Evolutionary conservation across 2,797 vertebrate species (phyloP).

Genomic region (Phrynocephalus vlangalii): DNA sequence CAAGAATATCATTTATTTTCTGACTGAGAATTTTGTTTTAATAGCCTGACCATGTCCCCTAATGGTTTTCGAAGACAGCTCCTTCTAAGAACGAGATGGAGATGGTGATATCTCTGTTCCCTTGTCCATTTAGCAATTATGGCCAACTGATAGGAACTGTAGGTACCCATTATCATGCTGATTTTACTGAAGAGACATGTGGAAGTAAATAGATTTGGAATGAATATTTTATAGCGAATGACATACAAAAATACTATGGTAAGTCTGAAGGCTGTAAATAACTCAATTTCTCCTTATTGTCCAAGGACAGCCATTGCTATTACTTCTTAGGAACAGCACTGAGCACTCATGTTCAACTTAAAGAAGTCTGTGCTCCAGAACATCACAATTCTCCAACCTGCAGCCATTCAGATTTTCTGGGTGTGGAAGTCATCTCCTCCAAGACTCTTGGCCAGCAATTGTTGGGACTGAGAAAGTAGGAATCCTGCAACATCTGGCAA

Average conservation of each 20-base stretch:
- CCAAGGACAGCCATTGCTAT: background rate
- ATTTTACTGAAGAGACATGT: slow-evolving; percentile 13
- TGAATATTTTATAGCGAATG: slow-evolving; percentile 11
- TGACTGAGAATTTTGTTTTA: background rate
- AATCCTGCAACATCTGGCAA: too few relatives aligned
- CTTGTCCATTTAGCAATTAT: slow-evolving; percentile 5
- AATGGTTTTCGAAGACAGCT: slow-evolving; percentile 2
- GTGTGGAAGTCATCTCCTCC: too few relatives aligned
- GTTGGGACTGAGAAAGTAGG: too few relatives aligned
- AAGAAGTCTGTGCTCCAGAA: background rate
- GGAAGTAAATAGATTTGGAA: slow-evolving; percentile 26
- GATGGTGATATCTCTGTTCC: slow-evolving; percentile 19
- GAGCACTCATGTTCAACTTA: background rate
- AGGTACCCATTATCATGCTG: slow-evolving; percentile 10
- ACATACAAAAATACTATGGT: background rate
- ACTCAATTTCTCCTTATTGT: background rate
- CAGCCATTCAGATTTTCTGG: too few relatives aligned
- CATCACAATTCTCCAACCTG: too few relatives aligned
- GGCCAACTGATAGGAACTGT: background rate
- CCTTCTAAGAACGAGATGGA: slow-evolving; percentile 19
- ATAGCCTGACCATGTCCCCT: background rate
- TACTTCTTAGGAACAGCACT: background rate
- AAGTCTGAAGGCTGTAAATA: background rate
- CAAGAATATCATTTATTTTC: background rate
- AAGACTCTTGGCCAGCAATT: too few relatives aligned